These are phyloP conservation scores for Sesia bembeciformis DNA, from an alignment of 2,888 invertebrate genomes.

Conservation along the genomic window DNA sequence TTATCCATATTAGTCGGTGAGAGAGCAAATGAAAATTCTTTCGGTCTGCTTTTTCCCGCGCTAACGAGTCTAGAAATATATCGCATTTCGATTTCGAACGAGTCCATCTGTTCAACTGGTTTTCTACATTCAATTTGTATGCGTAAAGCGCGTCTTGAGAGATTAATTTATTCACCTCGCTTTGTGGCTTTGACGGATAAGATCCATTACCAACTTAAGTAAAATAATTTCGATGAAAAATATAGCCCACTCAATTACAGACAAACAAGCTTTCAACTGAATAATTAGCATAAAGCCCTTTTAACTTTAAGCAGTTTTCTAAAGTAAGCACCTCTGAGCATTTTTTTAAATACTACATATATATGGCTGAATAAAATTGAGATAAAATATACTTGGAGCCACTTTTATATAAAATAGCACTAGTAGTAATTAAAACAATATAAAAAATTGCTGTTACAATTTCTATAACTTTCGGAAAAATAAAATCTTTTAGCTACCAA, in stretches of 20 bases:
- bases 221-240: neutral
- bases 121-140: slow-evolving; percentile 5
- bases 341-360: no score
- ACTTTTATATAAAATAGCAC: no score
- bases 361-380: no score
- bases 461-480: no score
- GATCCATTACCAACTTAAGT: neutral
- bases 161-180: slow-evolving; percentile 3
- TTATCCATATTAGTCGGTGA: neutral
- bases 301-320: no score
- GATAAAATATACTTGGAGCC: no score
- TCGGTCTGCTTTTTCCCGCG: neutral
- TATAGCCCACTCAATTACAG: neutral
- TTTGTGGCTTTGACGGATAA: neutral
- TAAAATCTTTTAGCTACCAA: no score
- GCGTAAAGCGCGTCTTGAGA: slow-evolving; percentile 1
- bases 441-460: no score
- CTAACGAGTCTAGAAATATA: neutral
- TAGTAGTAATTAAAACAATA: no score
- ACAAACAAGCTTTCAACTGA: no score
- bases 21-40: neutral
- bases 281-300: no score
- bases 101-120: neutral
- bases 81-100: neutral
- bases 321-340: no score